Conservation (phyloP, 2,113 vertebrate species). For the Bufo bufo region DNA sequence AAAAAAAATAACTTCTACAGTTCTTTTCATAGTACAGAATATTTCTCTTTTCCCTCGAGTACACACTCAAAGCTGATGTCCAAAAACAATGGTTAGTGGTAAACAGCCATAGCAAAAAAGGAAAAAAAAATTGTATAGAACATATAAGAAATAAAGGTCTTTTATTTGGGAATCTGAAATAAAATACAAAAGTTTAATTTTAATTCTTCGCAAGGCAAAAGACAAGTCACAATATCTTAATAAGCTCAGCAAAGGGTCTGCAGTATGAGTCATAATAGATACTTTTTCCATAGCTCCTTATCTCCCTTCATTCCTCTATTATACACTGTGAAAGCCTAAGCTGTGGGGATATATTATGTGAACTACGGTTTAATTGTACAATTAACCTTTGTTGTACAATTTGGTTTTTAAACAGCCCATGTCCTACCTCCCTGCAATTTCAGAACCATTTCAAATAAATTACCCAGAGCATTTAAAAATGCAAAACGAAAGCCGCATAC, state of each 20-base stretch:
- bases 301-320: conserved; percentile 52
- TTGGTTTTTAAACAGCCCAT: conserved; percentile 50
- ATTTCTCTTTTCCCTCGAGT: background rate
- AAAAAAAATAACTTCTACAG: background rate
- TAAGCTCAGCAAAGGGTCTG: conserved; percentile 39
- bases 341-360: conserved; percentile 55
- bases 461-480: conserved; percentile 52
- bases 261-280: conserved; percentile 48
- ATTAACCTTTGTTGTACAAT: conserved; percentile 57
- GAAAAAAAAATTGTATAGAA: background rate
- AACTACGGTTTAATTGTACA: conserved; percentile 57
- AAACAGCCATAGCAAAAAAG: background rate
- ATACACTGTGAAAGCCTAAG: conserved; percentile 55
- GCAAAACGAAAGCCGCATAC: conserved; percentile 21
- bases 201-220: conserved; percentile 9
- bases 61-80: background rate
- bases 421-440: conserved; percentile 37
- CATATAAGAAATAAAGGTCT: background rate
- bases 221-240: conserved; percentile 48
- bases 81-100: background rate
- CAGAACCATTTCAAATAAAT: conserved; percentile 48
- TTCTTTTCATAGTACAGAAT: background rate
- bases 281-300: conserved; percentile 32
- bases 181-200: conserved; percentile 39
- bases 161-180: background rate